phyloP scores from a whole-genome alignment of 2,888 invertebrate genomes.

The Gandaritis pyraliata region DNA sequence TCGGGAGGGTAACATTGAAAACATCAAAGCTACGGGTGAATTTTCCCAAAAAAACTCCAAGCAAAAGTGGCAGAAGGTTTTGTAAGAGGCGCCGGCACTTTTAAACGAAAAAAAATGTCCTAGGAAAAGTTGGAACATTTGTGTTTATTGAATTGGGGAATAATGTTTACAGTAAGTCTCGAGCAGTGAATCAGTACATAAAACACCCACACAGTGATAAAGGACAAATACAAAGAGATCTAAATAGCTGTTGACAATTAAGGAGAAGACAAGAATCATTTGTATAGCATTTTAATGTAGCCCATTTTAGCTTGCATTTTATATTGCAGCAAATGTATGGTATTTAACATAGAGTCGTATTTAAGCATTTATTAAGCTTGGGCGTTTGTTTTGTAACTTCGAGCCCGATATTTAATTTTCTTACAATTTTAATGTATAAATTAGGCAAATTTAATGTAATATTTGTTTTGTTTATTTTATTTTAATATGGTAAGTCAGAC shows the following conservation, averaged over 20 bases:
- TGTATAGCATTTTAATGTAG: constrained; percentile 28
- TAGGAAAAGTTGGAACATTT: constrained; percentile 47
- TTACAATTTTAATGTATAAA: background rate
- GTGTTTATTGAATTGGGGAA: constrained; percentile 31
- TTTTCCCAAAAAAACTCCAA: constrained; percentile 56
- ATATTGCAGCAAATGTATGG: constrained; percentile 29
- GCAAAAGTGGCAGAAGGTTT: constrained; percentile 58
- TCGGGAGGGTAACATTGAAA: constrained; percentile 45
- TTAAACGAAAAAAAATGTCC: constrained; percentile 49
- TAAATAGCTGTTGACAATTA: constrained; percentile 25
- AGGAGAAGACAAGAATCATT: constrained; percentile 18
- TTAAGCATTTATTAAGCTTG: constrained; percentile 8
- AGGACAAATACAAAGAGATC: constrained; percentile 27
- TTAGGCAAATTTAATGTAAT: too few species aligned
- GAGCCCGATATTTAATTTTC: constrained; percentile 2
- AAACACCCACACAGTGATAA: constrained; percentile 29
- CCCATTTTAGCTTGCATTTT: constrained; percentile 24
- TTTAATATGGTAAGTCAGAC: too few species aligned
- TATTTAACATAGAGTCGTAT: background rate
- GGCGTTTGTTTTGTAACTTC: constrained; percentile 27
- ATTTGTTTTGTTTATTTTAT: too few species aligned
- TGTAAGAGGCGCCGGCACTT: constrained; percentile 56
- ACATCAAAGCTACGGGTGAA: constrained; percentile 46
- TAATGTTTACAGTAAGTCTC: constrained; percentile 5
- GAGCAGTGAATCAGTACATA: constrained; percentile 11